Evolutionary conservation across 92 coral and sea anemone species (phyloP), one percentile per base, ranked within the genome.

Genomic region (Parazoanthus swiftii): DNA sequence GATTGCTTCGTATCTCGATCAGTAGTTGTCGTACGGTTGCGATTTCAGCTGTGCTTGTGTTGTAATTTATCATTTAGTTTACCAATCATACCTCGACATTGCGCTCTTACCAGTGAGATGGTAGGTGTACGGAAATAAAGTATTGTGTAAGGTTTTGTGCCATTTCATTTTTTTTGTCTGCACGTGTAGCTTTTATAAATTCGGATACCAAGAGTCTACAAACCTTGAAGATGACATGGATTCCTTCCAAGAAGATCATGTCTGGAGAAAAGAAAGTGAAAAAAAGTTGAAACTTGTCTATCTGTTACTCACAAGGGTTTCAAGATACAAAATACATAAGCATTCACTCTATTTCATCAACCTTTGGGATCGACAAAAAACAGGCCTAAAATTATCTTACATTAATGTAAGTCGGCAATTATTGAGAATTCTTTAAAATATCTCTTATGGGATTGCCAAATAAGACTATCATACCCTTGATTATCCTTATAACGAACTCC

Each of bases 141-240:
- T 11, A 3, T 14, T 54, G 16, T 2, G 59, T 63, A 63, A 63
- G 16, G 25, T 20, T 72, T 8, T 74, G 39, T 74, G 20, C 5
- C 39, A 36, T 54, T 54, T 54, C 20, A 54, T 54, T 54, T 54
- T 0, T 54, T 20, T 15, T 74, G 33, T 76, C 85, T 18, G 65
- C 56, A 8, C 42, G 13, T 56, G 13, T n/a, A 66, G 33, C 18
- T 54, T 20, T 11, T 14, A 63, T 63, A 2, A 63, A 14, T 63
- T 18, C 26, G 15, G 70, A 18, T 18, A 4, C 21, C 26, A 5
- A 83, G 18, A 20, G 44, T 54, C 25, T 75, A 78, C 93, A 54
- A 42, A 96, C 99, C 98, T 97, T 97, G 82, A 97, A 97, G 33
- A 95, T 90, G 16, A 92, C 95, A 16, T 91, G 92, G 92, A 97